Conservation (phyloP, 1,140 invertebrate genomes). For the Mycetomoellerius zeteki region DNA sequence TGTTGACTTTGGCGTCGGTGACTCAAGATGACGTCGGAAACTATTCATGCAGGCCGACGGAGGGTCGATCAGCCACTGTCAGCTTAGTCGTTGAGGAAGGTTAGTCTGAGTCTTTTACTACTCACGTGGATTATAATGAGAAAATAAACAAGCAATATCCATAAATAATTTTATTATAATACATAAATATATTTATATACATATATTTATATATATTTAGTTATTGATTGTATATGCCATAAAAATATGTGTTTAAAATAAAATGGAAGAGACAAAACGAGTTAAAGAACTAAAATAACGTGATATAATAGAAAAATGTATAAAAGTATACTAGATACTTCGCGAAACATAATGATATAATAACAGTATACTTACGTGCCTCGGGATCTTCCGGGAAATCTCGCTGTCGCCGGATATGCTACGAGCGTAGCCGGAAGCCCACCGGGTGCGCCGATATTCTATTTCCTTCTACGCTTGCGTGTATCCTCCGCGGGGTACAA, state of each 20-base stretch:
- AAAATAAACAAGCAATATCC: neutral
- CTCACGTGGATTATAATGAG: neutral
- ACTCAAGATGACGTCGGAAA: conserved; percentile 86
- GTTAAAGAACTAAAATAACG: neutral
- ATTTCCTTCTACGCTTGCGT: conserved; percentile 57
- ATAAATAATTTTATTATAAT: conserved; percentile 2
- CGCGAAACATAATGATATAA: conserved; percentile 43
- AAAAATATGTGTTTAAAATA: neutral
- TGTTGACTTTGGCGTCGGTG: conserved; percentile 86
- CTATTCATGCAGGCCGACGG: conserved; percentile 88
- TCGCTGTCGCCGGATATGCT: conserved; percentile 50
- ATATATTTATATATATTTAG: neutral
- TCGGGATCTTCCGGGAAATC: conserved; percentile 57
- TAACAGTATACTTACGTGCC: conserved; percentile 32
- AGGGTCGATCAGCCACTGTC: conserved; percentile 86
- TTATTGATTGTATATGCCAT: neutral
- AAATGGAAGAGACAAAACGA: neutral
- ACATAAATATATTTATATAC: neutral
- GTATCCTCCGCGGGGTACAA: conserved; percentile 56
- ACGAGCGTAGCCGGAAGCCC: conserved; percentile 39
- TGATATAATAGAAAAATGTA: neutral
- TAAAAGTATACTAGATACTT: conserved; percentile 17
- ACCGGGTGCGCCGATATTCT: conserved; percentile 55
- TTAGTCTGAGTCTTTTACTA: conserved; percentile 64
- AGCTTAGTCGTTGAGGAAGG: conserved; percentile 87